phyloP scores from a whole-genome alignment of 2,888 invertebrate genomes.

The Acholoe squamosa region DNA sequence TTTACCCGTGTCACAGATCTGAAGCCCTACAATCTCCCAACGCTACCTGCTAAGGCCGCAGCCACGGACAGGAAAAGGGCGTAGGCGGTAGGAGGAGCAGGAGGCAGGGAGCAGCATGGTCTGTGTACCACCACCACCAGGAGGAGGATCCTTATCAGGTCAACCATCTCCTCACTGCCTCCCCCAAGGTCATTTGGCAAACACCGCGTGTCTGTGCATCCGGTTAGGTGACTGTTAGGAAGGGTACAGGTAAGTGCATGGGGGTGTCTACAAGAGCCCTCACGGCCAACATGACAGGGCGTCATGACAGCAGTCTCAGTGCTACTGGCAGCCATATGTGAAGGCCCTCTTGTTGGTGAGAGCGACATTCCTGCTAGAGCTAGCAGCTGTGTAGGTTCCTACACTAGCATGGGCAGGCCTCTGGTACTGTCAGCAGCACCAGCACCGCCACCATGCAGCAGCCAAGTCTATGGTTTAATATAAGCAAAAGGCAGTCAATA shows the following conservation, averaged over 20 bases:
- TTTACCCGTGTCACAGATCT: slow-evolving; percentile 13
- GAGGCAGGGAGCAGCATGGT: background rate
- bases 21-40: background rate
- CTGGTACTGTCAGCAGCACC: background rate
- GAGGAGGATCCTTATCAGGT: background rate
- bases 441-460: background rate
- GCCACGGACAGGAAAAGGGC: background rate
- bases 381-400: background rate
- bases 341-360: background rate
- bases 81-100: background rate
- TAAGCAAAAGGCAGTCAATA: background rate
- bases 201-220: background rate
- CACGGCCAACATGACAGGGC: background rate
- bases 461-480: background rate
- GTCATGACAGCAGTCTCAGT: background rate
- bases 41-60: background rate
- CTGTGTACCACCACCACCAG: background rate
- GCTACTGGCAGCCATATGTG: background rate
- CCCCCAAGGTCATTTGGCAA: background rate
- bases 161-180: background rate
- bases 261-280: background rate
- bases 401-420: background rate
- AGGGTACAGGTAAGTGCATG: background rate
- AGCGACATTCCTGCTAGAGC: background rate
- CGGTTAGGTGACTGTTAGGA: background rate